These are phyloP conservation scores for Drosophila siamana DNA, from an alignment of 2,888 invertebrate genomes.

Conservation along the genomic window DNA sequence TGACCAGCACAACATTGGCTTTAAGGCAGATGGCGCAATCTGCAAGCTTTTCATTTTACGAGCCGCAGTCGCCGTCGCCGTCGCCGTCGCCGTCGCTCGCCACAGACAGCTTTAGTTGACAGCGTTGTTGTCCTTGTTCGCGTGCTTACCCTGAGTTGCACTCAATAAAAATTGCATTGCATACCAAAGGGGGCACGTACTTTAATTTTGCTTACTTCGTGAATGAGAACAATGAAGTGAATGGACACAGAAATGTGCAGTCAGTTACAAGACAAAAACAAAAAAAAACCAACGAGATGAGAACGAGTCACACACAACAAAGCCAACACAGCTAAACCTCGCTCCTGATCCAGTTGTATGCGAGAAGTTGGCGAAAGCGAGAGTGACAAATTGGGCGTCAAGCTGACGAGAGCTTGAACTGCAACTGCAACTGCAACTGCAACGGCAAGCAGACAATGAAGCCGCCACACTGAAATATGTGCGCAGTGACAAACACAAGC, in stretches of 20 bases:
- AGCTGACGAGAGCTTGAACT: conserved; percentile 29
- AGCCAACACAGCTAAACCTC: neutral
- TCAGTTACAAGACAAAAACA: conserved; percentile 23
- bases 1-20: conserved; percentile 17
- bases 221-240: conserved; percentile 76
- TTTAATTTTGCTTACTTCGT: conserved; percentile 79
- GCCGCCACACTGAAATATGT: conserved; percentile 36
- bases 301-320: neutral
- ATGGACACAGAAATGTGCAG: conserved; percentile 57
- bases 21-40: conserved; percentile 12
- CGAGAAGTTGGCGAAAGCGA: conserved; percentile 37
- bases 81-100: neutral
- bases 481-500: conserved; percentile 20
- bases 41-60: conserved; percentile 18
- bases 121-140: conserved; percentile 8
- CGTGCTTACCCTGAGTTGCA: conserved; percentile 25
- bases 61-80: neutral
- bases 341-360: neutral
- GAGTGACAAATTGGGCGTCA: conserved; percentile 52
- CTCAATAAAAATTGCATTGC: conserved; percentile 77
- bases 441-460: conserved; percentile 27
- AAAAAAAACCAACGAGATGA: neutral
- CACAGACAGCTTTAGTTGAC: neutral
- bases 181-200: conserved; percentile 72
- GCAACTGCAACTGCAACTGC: neutral